phyloP scores from a whole-genome alignment of 1,140 invertebrate species.

The Brachionus sp. region DNA sequence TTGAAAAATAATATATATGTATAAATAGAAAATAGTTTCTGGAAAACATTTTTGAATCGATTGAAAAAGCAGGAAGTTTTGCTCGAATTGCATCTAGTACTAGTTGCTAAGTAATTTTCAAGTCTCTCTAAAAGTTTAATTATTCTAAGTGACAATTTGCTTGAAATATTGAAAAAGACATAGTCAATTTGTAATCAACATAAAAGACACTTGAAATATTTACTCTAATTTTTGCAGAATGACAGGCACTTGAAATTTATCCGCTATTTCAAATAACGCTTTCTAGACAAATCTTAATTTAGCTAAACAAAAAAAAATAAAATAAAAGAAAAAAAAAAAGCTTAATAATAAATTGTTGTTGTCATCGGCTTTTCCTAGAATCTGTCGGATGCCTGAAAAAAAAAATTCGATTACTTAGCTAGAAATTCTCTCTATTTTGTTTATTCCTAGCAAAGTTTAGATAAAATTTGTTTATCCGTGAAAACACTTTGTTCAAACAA shows the following conservation, averaged over 20 bases:
- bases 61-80: conserved; percentile 32
- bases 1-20: neutral
- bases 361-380: neutral
- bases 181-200: neutral
- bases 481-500: conserved; percentile 9
- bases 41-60: conserved; percentile 29
- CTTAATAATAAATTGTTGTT: neutral
- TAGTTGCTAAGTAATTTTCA: conserved; percentile 23
- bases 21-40: neutral
- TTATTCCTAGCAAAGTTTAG: conserved; percentile 12
- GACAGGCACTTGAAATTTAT: conserved; percentile 41
- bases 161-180: conserved; percentile 10
- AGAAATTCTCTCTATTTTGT: neutral
- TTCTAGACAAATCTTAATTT: neutral
- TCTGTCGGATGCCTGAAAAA: neutral
- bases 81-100: conserved; percentile 1
- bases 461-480: neutral
- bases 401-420: neutral
- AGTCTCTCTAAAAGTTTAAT: neutral
- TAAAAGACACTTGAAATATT: conserved; percentile 38
- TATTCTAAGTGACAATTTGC: conserved; percentile 19
- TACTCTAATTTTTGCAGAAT: conserved; percentile 11
- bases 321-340: neutral
- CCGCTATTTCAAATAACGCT: neutral
- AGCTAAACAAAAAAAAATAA: neutral